phyloP scores from a whole-genome alignment of 2,113 vertebrate genomes.

The Lepus americanus region DNA sequence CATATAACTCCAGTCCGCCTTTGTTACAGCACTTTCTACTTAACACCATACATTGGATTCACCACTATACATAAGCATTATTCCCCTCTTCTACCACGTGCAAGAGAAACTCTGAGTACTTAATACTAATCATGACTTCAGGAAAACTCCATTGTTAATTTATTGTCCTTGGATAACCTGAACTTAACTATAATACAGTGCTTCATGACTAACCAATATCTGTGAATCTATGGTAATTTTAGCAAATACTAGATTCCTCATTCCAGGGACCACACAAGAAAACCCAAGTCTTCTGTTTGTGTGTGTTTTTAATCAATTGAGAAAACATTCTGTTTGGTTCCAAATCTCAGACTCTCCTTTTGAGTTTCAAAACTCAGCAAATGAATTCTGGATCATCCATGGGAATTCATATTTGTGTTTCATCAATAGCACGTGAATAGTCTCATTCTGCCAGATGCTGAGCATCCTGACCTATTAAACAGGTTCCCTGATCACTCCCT shows the following conservation, averaged over 20 bases:
- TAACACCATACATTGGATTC: neutral
- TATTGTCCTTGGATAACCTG: slow-evolving; percentile 59
- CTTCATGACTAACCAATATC: slow-evolving; percentile 69
- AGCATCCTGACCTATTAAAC: slow-evolving; percentile 63
- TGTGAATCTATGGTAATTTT: slow-evolving; percentile 63
- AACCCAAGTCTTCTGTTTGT: slow-evolving; percentile 28
- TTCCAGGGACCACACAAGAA: slow-evolving; percentile 78
- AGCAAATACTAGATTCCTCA: slow-evolving; percentile 73
- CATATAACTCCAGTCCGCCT: neutral
- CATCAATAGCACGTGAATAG: slow-evolving; percentile 51
- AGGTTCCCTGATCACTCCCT: slow-evolving; percentile 43
- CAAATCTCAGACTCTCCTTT: slow-evolving; percentile 41
- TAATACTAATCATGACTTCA: slow-evolving; percentile 12
- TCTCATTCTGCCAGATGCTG: neutral
- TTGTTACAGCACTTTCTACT: fast-evolving
- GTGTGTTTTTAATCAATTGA: slow-evolving; percentile 20
- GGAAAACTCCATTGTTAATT: slow-evolving; percentile 32
- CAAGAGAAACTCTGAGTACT: neutral
- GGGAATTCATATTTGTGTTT: slow-evolving; percentile 61
- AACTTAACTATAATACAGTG: slow-evolving; percentile 54
- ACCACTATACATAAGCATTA: neutral
- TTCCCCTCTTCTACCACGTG: neutral
- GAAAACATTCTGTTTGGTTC: slow-evolving; percentile 57
- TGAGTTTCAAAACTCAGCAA: neutral
- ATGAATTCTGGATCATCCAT: neutral